A percentile compares a stretch with the other conserved stretches of the same genome.
These are phyloP conservation scores for Ursus arctos DNA, from an alignment of 2,113 vertebrate genomes.

Conservation along the genomic window DNA sequence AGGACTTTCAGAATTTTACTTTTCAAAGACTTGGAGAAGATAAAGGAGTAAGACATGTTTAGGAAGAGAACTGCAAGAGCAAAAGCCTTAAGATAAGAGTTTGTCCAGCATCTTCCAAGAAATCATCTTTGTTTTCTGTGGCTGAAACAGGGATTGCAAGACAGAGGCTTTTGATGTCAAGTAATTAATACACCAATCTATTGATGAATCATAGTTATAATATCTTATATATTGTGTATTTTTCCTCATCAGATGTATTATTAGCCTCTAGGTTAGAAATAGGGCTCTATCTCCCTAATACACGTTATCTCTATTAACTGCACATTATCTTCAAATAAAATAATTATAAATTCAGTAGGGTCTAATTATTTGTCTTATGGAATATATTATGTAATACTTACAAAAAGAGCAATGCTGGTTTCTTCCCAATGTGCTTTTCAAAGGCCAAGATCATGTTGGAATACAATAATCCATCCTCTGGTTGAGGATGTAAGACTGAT, in stretches of 20 bases:
- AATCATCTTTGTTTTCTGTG: background rate
- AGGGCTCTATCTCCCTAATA: background rate
- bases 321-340: conserved; percentile 23
- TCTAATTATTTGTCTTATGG: background rate
- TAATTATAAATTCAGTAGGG: background rate
- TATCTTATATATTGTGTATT: background rate
- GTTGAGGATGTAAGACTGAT: background rate
- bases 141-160: background rate
- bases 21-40: background rate
- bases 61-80: background rate
- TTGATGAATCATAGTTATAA: background rate
- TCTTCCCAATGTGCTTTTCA: background rate
- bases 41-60: background rate
- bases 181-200: background rate
- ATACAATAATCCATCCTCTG: background rate
- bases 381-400: background rate
- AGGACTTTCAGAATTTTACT: background rate
- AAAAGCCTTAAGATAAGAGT: background rate
- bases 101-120: background rate
- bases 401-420: background rate
- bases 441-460: background rate
- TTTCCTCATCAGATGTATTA: background rate
- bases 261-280: background rate
- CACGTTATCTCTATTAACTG: background rate
- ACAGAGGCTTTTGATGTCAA: background rate